phyloP scores from a whole-genome alignment of 2,888 invertebrate genomes.

The Physocephala rufipes region DNA sequence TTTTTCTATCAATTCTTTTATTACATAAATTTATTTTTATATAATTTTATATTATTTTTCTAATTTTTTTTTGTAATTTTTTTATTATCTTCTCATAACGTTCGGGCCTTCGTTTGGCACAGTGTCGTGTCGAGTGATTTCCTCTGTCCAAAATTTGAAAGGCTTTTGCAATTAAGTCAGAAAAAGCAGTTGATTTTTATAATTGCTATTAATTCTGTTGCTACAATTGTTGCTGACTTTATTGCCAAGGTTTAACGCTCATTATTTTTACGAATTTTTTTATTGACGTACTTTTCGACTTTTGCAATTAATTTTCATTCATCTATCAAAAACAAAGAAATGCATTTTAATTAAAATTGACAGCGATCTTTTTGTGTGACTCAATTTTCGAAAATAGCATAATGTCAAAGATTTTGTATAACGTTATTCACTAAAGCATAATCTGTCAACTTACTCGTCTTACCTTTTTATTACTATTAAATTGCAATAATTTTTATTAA shows the following conservation, averaged over 20 bases:
- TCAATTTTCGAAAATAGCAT: no score
- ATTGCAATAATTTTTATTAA: no score
- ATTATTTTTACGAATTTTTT: no score
- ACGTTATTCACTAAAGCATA: no score
- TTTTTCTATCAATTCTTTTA: conserved; percentile 16
- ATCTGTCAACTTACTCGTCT: no score
- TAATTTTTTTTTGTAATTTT: conserved; percentile 5
- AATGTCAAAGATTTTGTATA: no score
- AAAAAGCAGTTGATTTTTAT: neutral
- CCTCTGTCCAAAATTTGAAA: neutral
- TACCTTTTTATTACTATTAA: no score
- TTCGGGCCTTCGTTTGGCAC: conserved; percentile 14
- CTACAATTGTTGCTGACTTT: neutral
- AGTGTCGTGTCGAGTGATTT: neutral
- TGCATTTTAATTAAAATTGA: no score
- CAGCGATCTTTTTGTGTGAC: no score
- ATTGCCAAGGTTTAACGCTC: no score
- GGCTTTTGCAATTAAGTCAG: neutral
- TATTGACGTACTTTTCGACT: neutral
- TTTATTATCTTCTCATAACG: conserved; percentile 8
- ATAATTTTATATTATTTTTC: conserved; percentile 11
- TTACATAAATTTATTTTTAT: conserved; percentile 7
- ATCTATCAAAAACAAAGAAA: no score
- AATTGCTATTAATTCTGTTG: neutral
- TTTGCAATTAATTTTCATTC: conserved; percentile 8